These are phyloP conservation scores for Craniophora ligustri DNA, from an alignment of 2,888 invertebrate species.

Conservation along the genomic window DNA sequence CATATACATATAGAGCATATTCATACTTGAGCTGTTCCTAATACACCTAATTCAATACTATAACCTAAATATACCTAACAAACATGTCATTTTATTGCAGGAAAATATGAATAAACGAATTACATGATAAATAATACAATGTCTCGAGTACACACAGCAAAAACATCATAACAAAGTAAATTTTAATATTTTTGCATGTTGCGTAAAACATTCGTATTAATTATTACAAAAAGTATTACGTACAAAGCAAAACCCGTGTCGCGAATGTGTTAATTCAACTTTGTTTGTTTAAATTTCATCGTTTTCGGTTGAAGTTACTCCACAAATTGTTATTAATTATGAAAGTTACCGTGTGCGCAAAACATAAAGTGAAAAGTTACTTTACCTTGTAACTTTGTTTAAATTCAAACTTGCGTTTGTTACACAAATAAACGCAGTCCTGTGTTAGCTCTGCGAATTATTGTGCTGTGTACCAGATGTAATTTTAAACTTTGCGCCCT, in stretches of 20 bases:
- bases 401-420: constrained; percentile 9
- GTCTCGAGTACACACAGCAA: too few species aligned
- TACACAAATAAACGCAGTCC: constrained; percentile 21
- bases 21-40: too few species aligned
- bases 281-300: constrained; percentile 16
- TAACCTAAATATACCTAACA: too few species aligned
- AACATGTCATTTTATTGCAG: too few species aligned
- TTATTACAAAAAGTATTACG: not conserved
- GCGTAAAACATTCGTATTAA: too few species aligned
- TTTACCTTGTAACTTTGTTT: constrained; percentile 34
- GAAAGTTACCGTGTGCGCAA: constrained; percentile 25
- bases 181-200: too few species aligned
- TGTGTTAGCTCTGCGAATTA: constrained; percentile 17
- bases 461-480: not conserved
- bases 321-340: constrained; percentile 49
- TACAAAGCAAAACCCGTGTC: not conserved
- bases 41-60: constrained; percentile 9
- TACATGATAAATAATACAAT: too few species aligned
- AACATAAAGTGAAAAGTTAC: constrained; percentile 26
- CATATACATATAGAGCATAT: too few species aligned
- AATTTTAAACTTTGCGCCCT: constrained; percentile 11
- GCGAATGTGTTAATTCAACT: constrained; percentile 5
- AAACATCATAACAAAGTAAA: too few species aligned
- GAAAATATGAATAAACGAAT: too few species aligned
- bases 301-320: constrained; percentile 20